Base-by-base conservation (phyloP, 2,888 invertebrate species). In the Buathra laborator region DNA sequence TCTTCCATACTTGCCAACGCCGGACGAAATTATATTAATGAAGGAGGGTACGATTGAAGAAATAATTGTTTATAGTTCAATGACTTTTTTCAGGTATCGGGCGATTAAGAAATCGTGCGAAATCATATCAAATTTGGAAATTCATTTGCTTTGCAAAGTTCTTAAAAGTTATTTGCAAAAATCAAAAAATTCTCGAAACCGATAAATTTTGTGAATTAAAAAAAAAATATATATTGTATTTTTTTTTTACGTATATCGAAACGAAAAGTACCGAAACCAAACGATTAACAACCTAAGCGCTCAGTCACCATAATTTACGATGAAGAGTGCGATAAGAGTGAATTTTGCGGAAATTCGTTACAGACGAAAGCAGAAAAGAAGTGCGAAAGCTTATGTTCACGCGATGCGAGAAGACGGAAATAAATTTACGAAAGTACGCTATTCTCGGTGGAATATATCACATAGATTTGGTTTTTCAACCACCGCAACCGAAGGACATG, bases 361-460 rank as follows among this genome's bases (percentile, higher is more conserved):
- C 92, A 96, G 96, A 95, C 68, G 89, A 92, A 32, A 79, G 80
- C 2, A 87, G 89, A 29, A 91, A 90, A 32, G 90, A 92, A 70
- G 68, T 89, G 16, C 89, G 90, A 70, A 91, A 89, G 74, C 37
- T 90, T 14, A 74, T 93, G 7, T 91, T 90, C 32, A 91, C 88
- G 0, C 90, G 90, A 62, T 94, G 93, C 79, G 90, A 91, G 46
- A 92, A 92, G 70, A 92, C 89, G 14, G 92, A 97, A 90, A 92
- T 98, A 0, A 97, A 98, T 93, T 94, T 98, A 72, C 94, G 98
- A 62, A 97, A 97, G 90, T 97, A 96, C 92, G 95, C 94, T 0
- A 95, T 98, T 74, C 95, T 97, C 16, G 97, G 97, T 0, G 98
- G 98, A 0, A 95, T 97, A 0, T 96, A 96, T 84, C 95, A 96